Evolutionary conservation across 2,888 invertebrate genomes (phyloP).

Genomic region (Clitarchus hookeri): DNA sequence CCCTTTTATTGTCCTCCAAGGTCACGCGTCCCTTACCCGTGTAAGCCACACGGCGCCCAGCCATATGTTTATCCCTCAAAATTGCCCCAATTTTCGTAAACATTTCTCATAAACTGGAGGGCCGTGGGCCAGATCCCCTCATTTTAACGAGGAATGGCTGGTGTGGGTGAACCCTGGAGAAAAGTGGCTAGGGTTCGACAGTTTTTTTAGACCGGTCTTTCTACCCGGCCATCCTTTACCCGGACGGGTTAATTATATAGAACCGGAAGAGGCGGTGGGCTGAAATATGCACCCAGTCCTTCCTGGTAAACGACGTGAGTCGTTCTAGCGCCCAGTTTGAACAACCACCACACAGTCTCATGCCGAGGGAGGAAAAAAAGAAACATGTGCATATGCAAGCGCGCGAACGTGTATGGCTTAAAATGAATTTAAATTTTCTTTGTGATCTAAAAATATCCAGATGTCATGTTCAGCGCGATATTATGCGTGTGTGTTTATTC

Average conservation of each 20-base stretch:
- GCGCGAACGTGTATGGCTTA: background rate
- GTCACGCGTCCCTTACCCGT: background rate
- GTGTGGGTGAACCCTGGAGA: background rate
- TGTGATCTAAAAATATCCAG: no score
- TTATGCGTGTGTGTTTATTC: no score
- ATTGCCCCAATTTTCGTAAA: slow-evolving; percentile 10
- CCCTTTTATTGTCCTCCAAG: background rate
- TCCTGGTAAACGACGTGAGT: background rate
- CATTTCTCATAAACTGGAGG: background rate
- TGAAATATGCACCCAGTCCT: background rate
- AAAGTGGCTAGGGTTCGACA: background rate
- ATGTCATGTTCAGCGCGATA: no score
- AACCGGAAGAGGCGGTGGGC: slow-evolving; percentile 14
- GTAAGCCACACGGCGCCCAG: background rate
- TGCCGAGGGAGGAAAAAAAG: background rate
- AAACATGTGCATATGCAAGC: background rate
- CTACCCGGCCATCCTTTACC: background rate
- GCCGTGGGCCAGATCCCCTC: background rate
- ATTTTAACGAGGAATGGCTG: background rate
- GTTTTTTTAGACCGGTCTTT: background rate
- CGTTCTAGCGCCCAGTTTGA: background rate
- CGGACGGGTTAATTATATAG: background rate
- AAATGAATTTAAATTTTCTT: background rate
- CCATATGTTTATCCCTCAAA: background rate
- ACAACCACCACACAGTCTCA: background rate